Conservation (phyloP, 2,888 invertebrate genomes). For the Shargacucullia verbasci region DNA sequence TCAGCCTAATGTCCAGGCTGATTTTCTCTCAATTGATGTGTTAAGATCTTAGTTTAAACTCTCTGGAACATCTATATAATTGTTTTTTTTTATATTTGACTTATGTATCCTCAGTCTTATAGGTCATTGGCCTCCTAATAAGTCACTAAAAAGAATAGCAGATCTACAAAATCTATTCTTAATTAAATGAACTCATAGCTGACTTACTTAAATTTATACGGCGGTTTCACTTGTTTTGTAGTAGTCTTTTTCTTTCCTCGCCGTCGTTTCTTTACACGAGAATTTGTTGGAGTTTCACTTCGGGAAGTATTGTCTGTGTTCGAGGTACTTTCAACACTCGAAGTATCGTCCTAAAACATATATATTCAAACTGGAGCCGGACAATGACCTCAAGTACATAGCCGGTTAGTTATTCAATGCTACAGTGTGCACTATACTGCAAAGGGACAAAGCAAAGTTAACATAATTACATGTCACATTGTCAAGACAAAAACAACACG, state of each 20-base stretch:
- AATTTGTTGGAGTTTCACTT: constrained; percentile 94
- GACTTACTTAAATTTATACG: constrained; percentile 93
- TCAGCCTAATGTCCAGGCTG: no score
- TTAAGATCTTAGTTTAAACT: no score
- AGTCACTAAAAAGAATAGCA: no score
- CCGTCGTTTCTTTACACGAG: constrained; percentile 88
- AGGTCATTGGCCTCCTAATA: no score
- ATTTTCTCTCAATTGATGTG: no score
- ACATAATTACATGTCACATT: constrained; percentile 30
- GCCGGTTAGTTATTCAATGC: constrained; percentile 1
- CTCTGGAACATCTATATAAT: no score
- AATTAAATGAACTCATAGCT: not conserved
- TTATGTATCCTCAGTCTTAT: no score
- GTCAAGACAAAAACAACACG: constrained; percentile 17
- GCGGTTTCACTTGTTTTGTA: constrained; percentile 91
- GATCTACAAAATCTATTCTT: no score
- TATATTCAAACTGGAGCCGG: constrained; percentile 1
- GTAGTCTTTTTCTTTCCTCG: constrained; percentile 89
- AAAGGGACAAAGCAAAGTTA: constrained; percentile 27
- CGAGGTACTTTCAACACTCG: constrained; percentile 94
- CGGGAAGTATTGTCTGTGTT: constrained; percentile 94
- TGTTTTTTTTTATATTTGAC: no score
- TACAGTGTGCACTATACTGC: constrained; percentile 6
- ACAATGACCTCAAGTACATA: constrained; percentile 7
- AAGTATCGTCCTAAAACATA: constrained; percentile 91